Percentiles rank a stretch among this genome's conserved stretches.
These are phyloP conservation scores for Hirtodrosophila confusa DNA, from an alignment of 2,888 invertebrate genomes.

Conservation along the genomic window DNA sequence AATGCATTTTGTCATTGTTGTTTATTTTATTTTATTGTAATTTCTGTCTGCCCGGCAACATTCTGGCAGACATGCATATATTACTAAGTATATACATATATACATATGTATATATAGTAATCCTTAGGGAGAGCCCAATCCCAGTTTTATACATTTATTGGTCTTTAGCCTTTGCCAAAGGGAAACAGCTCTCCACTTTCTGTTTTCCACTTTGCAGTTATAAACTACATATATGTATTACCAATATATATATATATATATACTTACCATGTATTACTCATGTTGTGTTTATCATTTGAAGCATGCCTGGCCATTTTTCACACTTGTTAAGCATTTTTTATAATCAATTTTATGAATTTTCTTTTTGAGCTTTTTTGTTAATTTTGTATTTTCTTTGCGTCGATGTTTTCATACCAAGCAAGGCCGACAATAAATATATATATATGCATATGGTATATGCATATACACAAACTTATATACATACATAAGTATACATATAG, in stretches of 20 bases:
- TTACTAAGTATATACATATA: too few relatives aligned
- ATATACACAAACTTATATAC: too few relatives aligned
- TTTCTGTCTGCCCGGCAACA: too few relatives aligned
- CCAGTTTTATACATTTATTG: not conserved
- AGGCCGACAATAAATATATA: constrained; percentile 14
- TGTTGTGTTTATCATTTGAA: constrained; percentile 17
- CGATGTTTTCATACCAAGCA: not conserved
- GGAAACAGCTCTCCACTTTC: not conserved
- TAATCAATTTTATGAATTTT: constrained; percentile 38
- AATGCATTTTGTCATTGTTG: constrained; percentile 56
- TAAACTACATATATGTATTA: not conserved
- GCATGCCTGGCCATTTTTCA: constrained; percentile 39
- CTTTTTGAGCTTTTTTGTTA: constrained; percentile 32
- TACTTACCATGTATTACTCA: not conserved
- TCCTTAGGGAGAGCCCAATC: not conserved
- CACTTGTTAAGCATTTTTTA: constrained; percentile 46
- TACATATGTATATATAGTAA: not conserved
- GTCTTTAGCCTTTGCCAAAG: too few relatives aligned
- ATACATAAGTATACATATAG: too few relatives aligned
- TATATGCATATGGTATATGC: too few relatives aligned
- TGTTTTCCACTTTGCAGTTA: not conserved
- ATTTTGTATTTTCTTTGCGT: not conserved
- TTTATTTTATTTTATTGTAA: not conserved
- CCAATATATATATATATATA: not conserved
- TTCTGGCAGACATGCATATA: too few relatives aligned